Evolutionary conservation across 1,140 invertebrate genomes (phyloP).

Genomic region (Colletes gigas): DNA sequence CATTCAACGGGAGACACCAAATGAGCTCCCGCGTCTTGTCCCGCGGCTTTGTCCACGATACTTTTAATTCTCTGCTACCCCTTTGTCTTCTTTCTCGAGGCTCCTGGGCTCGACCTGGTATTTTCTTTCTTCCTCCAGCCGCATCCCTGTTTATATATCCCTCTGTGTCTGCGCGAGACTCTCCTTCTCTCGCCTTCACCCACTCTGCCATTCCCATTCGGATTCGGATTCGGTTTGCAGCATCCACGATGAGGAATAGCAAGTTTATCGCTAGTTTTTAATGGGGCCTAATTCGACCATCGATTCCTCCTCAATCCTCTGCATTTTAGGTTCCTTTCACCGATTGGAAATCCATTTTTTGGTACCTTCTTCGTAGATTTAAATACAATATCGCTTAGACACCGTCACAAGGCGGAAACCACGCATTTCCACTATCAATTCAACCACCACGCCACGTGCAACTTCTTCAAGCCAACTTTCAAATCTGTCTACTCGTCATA

Average conservation of each 20-base stretch:
- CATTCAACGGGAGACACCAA: constrained; percentile 77
- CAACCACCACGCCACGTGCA: too few relatives aligned
- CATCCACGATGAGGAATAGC: not conserved
- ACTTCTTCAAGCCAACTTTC: too few relatives aligned
- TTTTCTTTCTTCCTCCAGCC: constrained; percentile 36
- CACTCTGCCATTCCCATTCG: not conserved
- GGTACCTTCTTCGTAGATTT: too few relatives aligned
- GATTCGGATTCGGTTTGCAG: not conserved
- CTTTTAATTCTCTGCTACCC: constrained; percentile 77
- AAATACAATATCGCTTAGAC: too few relatives aligned
- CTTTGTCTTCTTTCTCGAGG: constrained; percentile 60
- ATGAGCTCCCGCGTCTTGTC: constrained; percentile 78
- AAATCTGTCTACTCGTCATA: too few relatives aligned
- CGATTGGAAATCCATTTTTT: too few relatives aligned
- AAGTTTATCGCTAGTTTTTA: too few relatives aligned
- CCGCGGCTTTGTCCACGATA: constrained; percentile 76
- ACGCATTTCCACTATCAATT: too few relatives aligned
- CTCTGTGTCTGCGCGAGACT: constrained; percentile 10
- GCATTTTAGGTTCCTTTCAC: too few relatives aligned
- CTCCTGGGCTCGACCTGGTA: constrained; percentile 48
- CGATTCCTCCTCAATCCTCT: too few relatives aligned
- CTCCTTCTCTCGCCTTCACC: not conserved
- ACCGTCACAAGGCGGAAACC: too few relatives aligned
- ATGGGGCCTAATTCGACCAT: too few relatives aligned
- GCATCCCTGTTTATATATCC: constrained; percentile 31